Evolutionary conservation across 2,888 invertebrate genomes (phyloP), one percentile per base, ranked within the genome.

Genomic region (Matsumyia berberina): DNA sequence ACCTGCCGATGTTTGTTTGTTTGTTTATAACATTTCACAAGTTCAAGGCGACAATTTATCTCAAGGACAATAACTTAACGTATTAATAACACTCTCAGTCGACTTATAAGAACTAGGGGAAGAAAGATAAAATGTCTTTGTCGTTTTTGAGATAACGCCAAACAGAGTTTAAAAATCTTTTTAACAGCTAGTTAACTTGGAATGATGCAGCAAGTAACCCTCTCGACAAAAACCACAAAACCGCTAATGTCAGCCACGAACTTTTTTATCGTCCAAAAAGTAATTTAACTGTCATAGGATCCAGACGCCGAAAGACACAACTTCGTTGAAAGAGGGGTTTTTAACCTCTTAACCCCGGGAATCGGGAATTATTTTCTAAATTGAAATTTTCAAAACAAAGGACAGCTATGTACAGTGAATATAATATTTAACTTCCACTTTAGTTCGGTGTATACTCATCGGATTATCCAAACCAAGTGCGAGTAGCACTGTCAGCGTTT

Each of bases 121-220:
- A 44, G 15, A 15, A 31, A 62, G 46, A 15, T n/a, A 7, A 4
- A 15, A 12, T 3, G 24, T 17, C 7, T 37, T 37, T 8, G 15
- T 42, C 7, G 5, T 8, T 42, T 7, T 7, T 7, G 7, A 2
- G 2, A 7, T 17, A 42, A 15, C 4, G 51, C 31, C 39, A 1
- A 3, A 49, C 39, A 42, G 8, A 53, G 39, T 49, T 70, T 39
- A 58, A 29, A 29, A 49, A 37, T 17, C 15, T 60, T 67, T n/a
- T 66, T 53, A 73, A 60, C 66, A 80, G 73, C 55, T 62, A 67
- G 12, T n/a, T 11, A 73, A 80, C 19, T 73, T 69, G 19, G 17
- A 64, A 49, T 31, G 31, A 39, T 11, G 0, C 12, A 53, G 15
- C 33, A 24, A 9, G 37, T 24, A 49, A 12, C 2, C n/a, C 46